Evolutionary conservation across 2,888 invertebrate genomes (phyloP).

Genomic region (Hydropsyche betteni): DNA sequence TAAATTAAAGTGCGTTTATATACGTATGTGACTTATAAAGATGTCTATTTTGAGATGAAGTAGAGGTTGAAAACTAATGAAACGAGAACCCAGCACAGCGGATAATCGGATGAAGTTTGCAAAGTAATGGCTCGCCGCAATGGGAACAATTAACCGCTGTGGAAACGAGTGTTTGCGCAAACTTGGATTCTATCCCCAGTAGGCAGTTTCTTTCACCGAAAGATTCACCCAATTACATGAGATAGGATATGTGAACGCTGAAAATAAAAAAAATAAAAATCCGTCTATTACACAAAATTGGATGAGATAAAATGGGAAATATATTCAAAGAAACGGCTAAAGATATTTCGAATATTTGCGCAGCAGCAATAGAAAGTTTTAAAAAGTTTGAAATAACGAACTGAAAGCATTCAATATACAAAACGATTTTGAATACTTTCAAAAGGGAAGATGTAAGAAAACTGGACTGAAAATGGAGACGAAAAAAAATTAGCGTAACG

Average conservation of each 20-base stretch:
- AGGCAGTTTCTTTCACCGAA: slow-evolving; percentile 18
- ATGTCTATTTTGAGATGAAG: slow-evolving; percentile 26
- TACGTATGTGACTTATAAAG: slow-evolving; percentile 12
- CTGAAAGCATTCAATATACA: too few species aligned
- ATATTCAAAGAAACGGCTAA: too few species aligned
- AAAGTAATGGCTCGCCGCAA: slow-evolving; percentile 46
- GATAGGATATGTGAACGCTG: neutral
- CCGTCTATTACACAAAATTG: too few species aligned
- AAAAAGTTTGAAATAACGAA: too few species aligned
- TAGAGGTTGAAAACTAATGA: slow-evolving; percentile 30
- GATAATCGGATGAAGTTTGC: slow-evolving; percentile 46
- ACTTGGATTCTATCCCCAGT: slow-evolving; percentile 39
- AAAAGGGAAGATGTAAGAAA: neutral
- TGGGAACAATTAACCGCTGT: slow-evolving; percentile 48
- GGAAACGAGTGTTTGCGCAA: slow-evolving; percentile 46
- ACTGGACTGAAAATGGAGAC: neutral
- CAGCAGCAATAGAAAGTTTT: too few species aligned
- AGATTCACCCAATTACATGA: slow-evolving; percentile 17
- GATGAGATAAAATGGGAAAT: too few species aligned
- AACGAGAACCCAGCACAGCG: slow-evolving; percentile 28
- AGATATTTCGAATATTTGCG: too few species aligned
- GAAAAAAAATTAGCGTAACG: neutral
- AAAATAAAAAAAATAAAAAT: neutral
- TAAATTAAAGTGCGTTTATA: neutral
- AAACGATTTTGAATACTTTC: neutral